Conservation (phyloP, 2,797 vertebrate species). For the Epinephelus coioides region DNA sequence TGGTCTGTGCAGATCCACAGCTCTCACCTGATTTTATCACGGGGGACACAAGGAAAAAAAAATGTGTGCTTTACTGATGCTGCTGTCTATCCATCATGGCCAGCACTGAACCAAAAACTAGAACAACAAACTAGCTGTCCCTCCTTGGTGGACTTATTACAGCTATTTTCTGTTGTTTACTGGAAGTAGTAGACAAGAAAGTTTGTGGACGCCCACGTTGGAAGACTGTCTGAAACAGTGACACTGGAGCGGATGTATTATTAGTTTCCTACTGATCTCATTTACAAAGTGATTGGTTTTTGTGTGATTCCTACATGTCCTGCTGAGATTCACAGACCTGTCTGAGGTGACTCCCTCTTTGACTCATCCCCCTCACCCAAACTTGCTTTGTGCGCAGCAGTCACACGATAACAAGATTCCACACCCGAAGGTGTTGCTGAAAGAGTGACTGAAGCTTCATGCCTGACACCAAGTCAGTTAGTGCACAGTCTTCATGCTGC, state of each 20-base stretch:
- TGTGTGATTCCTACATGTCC: slow-evolving; percentile 62
- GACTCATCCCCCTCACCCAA: slow-evolving; percentile 30
- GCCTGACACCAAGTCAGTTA: background rate
- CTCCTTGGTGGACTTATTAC: background rate
- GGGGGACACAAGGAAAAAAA: background rate
- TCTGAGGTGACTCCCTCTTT: slow-evolving; percentile 35
- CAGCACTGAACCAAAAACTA: slow-evolving; percentile 35
- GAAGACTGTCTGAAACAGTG: slow-evolving; percentile 50
- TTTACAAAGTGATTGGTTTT: slow-evolving; percentile 81
- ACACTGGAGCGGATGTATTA: slow-evolving; percentile 65
- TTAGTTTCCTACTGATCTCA: slow-evolving; percentile 78
- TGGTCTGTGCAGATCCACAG: slow-evolving; percentile 23
- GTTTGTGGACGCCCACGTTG: slow-evolving; percentile 49
- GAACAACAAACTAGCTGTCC: slow-evolving; percentile 16
- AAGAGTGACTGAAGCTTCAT: background rate
- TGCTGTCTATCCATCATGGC: slow-evolving; percentile 59
- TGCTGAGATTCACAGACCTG: slow-evolving; percentile 61
- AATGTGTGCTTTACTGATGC: slow-evolving; percentile 15
- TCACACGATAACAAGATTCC: slow-evolving; percentile 21
- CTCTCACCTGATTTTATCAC: slow-evolving; percentile 51
- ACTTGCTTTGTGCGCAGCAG: slow-evolving; percentile 23
- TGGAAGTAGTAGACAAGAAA: slow-evolving; percentile 51
- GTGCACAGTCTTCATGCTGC: background rate
- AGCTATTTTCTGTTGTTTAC: slow-evolving; percentile 48
- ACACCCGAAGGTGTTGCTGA: slow-evolving; percentile 22